Percentiles rank a stretch among this genome's conserved stretches.
phyloP scores from a whole-genome alignment of 2,113 vertebrate genomes.

The Martes martes region DNA sequence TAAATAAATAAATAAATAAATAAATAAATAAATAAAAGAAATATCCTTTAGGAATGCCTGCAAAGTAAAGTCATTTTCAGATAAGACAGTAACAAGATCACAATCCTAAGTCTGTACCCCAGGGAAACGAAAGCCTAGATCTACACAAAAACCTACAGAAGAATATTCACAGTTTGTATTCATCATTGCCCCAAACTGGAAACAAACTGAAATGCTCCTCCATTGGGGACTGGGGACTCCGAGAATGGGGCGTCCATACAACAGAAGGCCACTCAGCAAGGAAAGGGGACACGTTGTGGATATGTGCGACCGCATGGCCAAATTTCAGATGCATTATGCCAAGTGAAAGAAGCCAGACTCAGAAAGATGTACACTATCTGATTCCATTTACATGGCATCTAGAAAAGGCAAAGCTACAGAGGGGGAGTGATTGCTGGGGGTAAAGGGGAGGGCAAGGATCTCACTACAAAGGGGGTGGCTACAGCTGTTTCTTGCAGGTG shows the following conservation, averaged over 20 bases:
- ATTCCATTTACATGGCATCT: not conserved
- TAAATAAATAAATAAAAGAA: not conserved
- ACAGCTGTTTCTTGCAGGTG: not conserved
- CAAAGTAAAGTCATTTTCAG: not conserved
- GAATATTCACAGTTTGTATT: not conserved
- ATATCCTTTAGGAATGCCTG: not conserved
- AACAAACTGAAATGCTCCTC: not conserved
- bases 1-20: too few relatives aligned
- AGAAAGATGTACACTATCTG: not conserved
- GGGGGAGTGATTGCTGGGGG: not conserved
- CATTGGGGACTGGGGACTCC: not conserved
- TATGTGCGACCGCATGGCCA: not conserved
- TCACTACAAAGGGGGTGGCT: not conserved
- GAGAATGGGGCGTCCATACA: not conserved
- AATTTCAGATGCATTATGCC: not conserved
- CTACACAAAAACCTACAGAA: not conserved
- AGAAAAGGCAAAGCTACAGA: not conserved
- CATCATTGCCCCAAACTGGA: not conserved
- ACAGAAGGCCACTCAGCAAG: not conserved
- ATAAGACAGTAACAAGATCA: not conserved
- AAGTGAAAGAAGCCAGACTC: not conserved
- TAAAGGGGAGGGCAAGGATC: not conserved
- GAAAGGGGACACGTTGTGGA: not conserved
- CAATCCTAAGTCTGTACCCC: not conserved
- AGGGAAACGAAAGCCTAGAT: not conserved